phyloP scores from a whole-genome alignment of 2,888 invertebrate species.

The Torymus aiolomorphi region DNA sequence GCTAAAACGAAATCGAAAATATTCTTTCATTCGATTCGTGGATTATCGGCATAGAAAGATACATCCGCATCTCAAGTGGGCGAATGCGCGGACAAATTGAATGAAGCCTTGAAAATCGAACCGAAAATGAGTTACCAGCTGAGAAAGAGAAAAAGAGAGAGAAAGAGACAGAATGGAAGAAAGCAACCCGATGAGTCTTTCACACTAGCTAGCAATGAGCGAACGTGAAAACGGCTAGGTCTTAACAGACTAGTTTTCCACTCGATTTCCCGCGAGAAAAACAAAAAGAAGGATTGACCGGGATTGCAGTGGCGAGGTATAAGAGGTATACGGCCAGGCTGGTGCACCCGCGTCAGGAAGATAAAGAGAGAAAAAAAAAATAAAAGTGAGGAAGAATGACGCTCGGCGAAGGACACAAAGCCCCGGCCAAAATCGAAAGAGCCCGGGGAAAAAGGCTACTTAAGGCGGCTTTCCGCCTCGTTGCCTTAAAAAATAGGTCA shows the following conservation, averaged over 20 bases:
- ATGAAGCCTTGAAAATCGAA: conserved; percentile 15
- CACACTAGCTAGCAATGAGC: conserved; percentile 33
- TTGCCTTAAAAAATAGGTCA: not conserved
- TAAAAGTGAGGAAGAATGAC: conserved; percentile 25
- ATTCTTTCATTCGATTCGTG: no score
- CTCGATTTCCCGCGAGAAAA: conserved; percentile 71
- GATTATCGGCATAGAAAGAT: no score
- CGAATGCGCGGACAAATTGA: conserved; percentile 15
- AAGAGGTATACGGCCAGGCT: conserved; percentile 36
- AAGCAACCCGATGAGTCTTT: conserved; percentile 40
- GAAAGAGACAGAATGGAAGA: not conserved
- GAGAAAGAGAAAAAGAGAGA: conserved; percentile 25
- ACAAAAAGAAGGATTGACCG: conserved; percentile 70
- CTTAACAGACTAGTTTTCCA: conserved; percentile 71
- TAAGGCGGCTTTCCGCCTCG: conserved; percentile 45
- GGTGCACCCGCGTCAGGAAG: conserved; percentile 28
- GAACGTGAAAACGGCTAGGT: conserved; percentile 59
- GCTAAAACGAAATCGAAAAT: no score
- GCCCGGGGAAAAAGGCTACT: conserved; percentile 62
- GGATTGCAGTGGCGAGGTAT: conserved; percentile 65
- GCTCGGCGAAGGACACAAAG: conserved; percentile 26
- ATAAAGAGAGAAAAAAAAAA: conserved; percentile 43
- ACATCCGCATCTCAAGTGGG: no score
- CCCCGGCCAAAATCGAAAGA: conserved; percentile 64
- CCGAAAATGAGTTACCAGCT: conserved; percentile 35